phyloP scores from a whole-genome alignment of 2,888 invertebrate genomes.

The Sepiola atlantica region DNA sequence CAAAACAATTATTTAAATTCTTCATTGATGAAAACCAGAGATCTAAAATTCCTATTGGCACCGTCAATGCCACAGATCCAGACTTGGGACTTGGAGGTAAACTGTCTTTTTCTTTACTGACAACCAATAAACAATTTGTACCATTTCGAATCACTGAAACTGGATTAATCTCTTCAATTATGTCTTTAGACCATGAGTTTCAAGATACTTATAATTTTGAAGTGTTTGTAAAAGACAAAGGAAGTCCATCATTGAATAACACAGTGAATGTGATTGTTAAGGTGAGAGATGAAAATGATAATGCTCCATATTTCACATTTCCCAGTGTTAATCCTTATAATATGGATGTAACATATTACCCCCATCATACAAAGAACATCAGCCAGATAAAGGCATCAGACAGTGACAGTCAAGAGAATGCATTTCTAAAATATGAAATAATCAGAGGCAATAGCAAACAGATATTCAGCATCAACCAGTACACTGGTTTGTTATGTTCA shows the following conservation, averaged over 20 bases:
- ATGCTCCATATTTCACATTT: constrained; percentile 9
- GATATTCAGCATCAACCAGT: neutral
- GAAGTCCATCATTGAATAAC: neutral
- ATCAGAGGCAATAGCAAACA: constrained; percentile 21
- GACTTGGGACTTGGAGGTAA: neutral
- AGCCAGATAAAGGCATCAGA: constrained; percentile 8
- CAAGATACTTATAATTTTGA: constrained; percentile 1
- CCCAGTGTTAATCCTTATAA: constrained; percentile 1
- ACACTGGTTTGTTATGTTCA: constrained; percentile 8
- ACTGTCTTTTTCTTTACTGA: neutral
- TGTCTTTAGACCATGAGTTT: constrained; percentile 1
- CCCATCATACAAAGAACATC: neutral
- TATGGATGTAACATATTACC: constrained; percentile 8
- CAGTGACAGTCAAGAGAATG: constrained; percentile 9
- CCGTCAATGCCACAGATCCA: neutral
- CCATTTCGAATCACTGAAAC: neutral
- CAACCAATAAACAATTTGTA: neutral
- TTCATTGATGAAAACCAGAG: neutral
- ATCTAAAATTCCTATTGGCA: neutral
- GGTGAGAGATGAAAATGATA: constrained; percentile 20
- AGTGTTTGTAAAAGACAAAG: constrained; percentile 13
- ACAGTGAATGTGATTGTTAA: neutral
- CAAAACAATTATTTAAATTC: neutral
- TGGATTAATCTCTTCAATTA: neutral
- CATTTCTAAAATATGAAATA: constrained; percentile 32